phyloP scores from a whole-genome alignment of 2,797 vertebrate species.

The Onychomys torridus region DNA sequence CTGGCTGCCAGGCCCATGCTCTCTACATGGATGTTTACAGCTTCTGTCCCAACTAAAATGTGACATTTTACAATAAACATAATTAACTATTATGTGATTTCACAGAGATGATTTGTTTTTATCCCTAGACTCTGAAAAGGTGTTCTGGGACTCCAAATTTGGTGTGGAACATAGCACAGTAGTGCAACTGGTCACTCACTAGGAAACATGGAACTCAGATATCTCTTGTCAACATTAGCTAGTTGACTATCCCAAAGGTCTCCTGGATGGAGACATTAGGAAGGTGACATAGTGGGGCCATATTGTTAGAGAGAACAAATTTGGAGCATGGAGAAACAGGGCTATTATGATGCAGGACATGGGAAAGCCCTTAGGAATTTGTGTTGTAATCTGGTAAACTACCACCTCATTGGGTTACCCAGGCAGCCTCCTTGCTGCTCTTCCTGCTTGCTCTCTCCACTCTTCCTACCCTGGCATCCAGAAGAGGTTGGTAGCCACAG shows the following conservation, averaged over 20 bases:
- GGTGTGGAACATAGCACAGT: background rate
- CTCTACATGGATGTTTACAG: slow-evolving; percentile 4
- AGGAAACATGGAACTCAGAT: background rate
- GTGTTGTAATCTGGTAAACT: background rate
- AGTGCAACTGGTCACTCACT: background rate
- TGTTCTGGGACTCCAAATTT: background rate
- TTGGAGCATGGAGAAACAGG: background rate
- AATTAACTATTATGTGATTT: background rate
- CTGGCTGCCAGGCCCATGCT: background rate
- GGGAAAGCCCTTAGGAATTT: background rate
- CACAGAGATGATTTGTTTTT: background rate
- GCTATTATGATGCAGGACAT: too few relatives aligned
- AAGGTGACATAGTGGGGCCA: background rate
- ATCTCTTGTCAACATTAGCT: background rate
- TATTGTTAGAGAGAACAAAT: background rate
- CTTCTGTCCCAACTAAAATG: background rate
- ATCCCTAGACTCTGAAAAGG: background rate
- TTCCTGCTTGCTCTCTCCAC: background rate
- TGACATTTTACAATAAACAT: background rate
- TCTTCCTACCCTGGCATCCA: background rate
- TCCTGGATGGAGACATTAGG: background rate
- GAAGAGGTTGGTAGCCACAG: background rate
- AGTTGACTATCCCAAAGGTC: too few relatives aligned
- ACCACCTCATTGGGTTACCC: background rate
- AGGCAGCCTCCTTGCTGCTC: background rate